Percentiles rank a stretch among this genome's conserved stretches.
phyloP scores from a whole-genome alignment of 1,140 invertebrate genomes.

The Drosophila lowei region DNA sequence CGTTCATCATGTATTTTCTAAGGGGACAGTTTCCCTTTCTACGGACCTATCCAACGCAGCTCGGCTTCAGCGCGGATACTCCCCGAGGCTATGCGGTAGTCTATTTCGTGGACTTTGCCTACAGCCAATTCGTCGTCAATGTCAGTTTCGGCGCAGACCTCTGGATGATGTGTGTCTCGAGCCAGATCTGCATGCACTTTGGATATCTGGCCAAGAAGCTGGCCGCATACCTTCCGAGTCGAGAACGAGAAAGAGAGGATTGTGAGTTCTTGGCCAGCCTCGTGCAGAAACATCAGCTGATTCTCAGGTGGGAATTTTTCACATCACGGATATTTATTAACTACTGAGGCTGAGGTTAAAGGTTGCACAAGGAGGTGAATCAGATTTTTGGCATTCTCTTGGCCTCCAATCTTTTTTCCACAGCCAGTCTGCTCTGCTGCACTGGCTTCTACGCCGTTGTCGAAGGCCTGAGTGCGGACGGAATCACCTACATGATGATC shows the following conservation, averaged over 20 bases:
- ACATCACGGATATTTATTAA: background rate
- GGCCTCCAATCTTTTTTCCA: constrained; percentile 54
- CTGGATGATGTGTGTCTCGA: constrained; percentile 54
- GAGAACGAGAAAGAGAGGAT: no score
- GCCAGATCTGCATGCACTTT: constrained; percentile 57
- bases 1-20: constrained; percentile 12
- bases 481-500: constrained; percentile 41
- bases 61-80: background rate
- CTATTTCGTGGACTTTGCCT: constrained; percentile 30
- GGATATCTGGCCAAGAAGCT: constrained; percentile 30
- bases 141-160: constrained; percentile 45
- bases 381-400: constrained; percentile 46
- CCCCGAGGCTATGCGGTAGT: constrained; percentile 10
- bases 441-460: constrained; percentile 36
- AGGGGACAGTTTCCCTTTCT: constrained; percentile 22
- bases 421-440: constrained; percentile 42
- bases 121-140: constrained; percentile 43
- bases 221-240: background rate
- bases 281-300: constrained; percentile 38
- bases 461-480: constrained; percentile 43
- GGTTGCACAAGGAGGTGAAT: constrained; percentile 42
- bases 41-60: constrained; percentile 36
- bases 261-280: constrained; percentile 10
- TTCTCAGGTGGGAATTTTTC: constrained; percentile 21
- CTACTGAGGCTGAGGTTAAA: no score